Conservation (phyloP, 2,888 invertebrate genomes). For the Sinotaia quadrata region DNA sequence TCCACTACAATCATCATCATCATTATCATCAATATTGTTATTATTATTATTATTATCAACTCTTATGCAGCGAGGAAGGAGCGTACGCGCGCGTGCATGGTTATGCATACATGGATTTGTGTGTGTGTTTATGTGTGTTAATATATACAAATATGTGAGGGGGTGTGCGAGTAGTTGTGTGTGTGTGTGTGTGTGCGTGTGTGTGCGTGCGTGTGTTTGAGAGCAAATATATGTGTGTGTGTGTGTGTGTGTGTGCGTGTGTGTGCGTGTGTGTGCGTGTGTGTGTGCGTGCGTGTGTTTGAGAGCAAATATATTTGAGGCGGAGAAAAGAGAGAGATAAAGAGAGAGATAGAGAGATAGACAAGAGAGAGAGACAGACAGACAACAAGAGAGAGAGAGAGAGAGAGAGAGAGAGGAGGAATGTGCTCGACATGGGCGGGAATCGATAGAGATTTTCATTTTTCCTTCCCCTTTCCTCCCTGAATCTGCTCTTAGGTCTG, state of each 20-base stretch:
- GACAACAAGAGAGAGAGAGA: background rate
- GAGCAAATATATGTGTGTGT: constrained; percentile 6
- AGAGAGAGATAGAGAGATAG: constrained; percentile 1
- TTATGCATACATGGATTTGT: too few species aligned
- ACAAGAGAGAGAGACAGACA: background rate
- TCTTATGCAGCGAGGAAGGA: too few species aligned
- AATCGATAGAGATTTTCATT: background rate
- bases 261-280: constrained; percentile 4
- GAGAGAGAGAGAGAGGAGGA: background rate
- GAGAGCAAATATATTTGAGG: background rate
- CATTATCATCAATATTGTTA: too few species aligned
- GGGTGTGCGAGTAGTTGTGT: background rate
- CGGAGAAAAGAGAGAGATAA: background rate
- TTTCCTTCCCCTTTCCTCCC: too few species aligned
- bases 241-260: constrained; percentile 17
- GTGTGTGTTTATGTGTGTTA: too few species aligned
- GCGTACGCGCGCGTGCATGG: too few species aligned
- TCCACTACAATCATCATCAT: too few species aligned
- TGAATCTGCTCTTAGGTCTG: too few species aligned
- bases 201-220: constrained; percentile 5
- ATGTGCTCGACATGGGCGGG: background rate
- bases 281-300: too few species aligned
- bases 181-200: background rate
- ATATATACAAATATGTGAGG: background rate
- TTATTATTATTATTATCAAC: too few species aligned